Conservation (phyloP, 2,113 vertebrate species). For the Cottus gobio region DNA sequence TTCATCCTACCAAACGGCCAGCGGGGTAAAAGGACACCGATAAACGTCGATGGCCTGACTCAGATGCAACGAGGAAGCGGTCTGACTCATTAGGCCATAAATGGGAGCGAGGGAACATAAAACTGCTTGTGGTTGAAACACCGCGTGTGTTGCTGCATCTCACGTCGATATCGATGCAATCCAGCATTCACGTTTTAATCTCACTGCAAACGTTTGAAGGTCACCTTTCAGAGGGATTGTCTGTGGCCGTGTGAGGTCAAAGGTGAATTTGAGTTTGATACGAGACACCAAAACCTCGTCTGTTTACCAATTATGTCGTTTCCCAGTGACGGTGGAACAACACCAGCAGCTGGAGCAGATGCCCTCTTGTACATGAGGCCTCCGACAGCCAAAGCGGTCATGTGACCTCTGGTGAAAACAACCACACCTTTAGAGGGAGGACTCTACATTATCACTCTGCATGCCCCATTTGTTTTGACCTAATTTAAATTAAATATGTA, state of each 20-base stretch:
- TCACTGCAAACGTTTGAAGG: neutral
- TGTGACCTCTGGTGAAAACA: constrained; percentile 20
- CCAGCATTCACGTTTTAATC: neutral
- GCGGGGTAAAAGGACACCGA: constrained; percentile 30
- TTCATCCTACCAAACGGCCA: constrained; percentile 38
- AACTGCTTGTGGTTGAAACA: constrained; percentile 9
- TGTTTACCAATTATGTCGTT: neutral
- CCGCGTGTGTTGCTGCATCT: neutral
- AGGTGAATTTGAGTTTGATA: neutral
- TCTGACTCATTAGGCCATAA: constrained; percentile 55
- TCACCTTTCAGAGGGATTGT: neutral
- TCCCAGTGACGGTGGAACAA: neutral
- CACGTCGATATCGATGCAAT: neutral
- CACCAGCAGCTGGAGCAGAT: no score
- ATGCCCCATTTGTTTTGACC: neutral
- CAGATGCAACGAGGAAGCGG: constrained; percentile 13
- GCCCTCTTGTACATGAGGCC: neutral
- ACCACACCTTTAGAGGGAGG: constrained; percentile 1
- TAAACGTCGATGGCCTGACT: constrained; percentile 40
- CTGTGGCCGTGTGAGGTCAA: neutral
- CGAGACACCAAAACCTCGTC: neutral
- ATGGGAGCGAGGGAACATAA: constrained; percentile 46
- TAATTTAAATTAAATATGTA: neutral
- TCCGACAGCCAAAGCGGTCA: no score
- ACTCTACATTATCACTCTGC: neutral